phyloP scores from a whole-genome alignment of 2,113 vertebrate species.

The Synchiropus splendidus region DNA sequence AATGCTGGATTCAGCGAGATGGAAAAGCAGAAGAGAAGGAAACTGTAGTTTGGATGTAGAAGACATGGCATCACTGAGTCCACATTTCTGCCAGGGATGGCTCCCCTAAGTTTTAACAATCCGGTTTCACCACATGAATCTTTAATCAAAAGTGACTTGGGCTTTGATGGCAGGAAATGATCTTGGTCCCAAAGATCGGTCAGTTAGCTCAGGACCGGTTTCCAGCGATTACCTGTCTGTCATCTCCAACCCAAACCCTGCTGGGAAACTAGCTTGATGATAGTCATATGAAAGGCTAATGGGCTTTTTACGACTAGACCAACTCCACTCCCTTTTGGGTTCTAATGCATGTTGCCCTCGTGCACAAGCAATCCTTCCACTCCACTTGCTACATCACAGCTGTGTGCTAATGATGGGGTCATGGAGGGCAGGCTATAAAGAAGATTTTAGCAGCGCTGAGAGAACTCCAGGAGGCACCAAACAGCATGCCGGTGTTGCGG shows the following conservation, averaged over 20 bases:
- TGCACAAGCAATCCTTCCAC: too few species aligned
- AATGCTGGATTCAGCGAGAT: too few species aligned
- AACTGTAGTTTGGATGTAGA: neutral
- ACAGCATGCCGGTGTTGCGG: too few species aligned
- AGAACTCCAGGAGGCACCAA: too few species aligned
- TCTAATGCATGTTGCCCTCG: too few species aligned
- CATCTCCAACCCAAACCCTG: constrained; percentile 32
- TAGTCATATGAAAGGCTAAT: constrained; percentile 34
- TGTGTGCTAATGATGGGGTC: too few species aligned
- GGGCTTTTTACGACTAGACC: constrained; percentile 48
- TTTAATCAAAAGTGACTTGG: constrained; percentile 40
- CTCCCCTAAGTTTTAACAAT: constrained; percentile 46
- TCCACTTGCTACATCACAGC: too few species aligned
- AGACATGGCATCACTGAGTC: constrained; percentile 31
- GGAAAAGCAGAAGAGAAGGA: constrained; percentile 6
- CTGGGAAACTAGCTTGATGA: constrained; percentile 41
- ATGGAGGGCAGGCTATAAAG: too few species aligned
- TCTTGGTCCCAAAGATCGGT: constrained; percentile 14
- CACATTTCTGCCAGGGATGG: constrained; percentile 17
- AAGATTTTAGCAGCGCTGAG: too few species aligned
- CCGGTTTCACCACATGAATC: constrained; percentile 34
- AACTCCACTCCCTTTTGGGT: constrained; percentile 32
- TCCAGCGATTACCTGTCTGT: constrained; percentile 29
- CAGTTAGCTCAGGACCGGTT: constrained; percentile 17
- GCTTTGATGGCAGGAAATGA: constrained; percentile 9